Evolutionary conservation across 2,113 vertebrate species (phyloP).

Genomic region (Semnornis frantzii): DNA sequence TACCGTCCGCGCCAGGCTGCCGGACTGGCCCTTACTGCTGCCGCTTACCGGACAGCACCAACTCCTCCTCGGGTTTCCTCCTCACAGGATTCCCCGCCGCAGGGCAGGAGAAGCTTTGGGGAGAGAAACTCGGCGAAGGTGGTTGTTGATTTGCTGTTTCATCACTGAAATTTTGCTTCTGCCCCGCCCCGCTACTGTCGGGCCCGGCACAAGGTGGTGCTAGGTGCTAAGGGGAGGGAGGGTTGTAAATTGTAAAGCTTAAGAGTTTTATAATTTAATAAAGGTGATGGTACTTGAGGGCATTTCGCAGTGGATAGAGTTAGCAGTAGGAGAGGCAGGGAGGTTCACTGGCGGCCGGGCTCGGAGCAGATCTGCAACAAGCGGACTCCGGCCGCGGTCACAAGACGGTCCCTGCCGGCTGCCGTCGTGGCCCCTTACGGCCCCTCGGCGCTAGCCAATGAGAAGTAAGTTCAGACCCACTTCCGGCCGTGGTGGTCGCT

Average conservation of each 20-base stretch:
- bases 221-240: neutral
- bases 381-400: neutral
- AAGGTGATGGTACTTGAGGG: neutral
- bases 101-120: neutral
- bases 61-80: neutral
- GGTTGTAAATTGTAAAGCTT: constrained; percentile 13
- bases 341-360: too few species aligned
- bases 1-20: neutral
- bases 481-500: neutral
- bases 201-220: neutral
- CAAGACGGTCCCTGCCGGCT: neutral
- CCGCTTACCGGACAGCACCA: constrained; percentile 40
- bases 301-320: neutral
- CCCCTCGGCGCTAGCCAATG: neutral
- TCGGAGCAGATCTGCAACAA: too few species aligned
- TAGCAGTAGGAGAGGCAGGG: too few species aligned
- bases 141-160: neutral
- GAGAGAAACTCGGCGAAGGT: neutral
- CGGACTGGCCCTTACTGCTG: rapidly evolving
- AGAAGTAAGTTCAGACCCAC: rapidly evolving
- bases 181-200: neutral
- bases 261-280: constrained; percentile 36
- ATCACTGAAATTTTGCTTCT: neutral
- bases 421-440: neutral
- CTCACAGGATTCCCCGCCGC: neutral